Base-by-base conservation (phyloP, 2,113 vertebrate genomes). In the Odontesthes bonariensis region DNA sequence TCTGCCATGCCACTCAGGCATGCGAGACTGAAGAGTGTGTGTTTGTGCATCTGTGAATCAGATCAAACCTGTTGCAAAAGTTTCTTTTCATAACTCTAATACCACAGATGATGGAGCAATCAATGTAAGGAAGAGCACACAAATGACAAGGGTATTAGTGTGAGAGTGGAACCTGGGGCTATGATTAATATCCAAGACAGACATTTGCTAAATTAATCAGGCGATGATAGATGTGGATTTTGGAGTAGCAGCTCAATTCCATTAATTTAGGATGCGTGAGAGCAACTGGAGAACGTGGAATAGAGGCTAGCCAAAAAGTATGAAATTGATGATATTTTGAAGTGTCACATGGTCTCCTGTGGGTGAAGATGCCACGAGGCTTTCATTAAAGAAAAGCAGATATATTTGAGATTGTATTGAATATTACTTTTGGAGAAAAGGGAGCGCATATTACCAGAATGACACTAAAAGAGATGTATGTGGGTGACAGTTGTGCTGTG, bases 201-300 rank as follows among this genome's bases (percentile, higher is more conserved):
- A 69, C 59, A 70, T 70, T 73, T 38, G 57, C 55, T 13, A 86
- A 79, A 82, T 79, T 74, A 82, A 79, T 88, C 72, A 88, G 79
- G 73, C 59, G 73, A 85, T 85, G 44, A 68, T 69, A 52, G 60
- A 74, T 54, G 81, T 73, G 58, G 71, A 80, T 85, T 83, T 60
- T 60, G 44, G 59, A 69, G 38, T 12, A 71, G 75, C 44, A 52
- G 58, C 77, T 85, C 32, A 82, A 87, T 87, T 79, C 69, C 63
- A 79, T 79, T 57, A 23, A 84, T 84, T 81, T 79, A 53, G 22
- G 49, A 77, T 78, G 84, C 71, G n/a, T 75, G 58, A 68, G 11
- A 84, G 82, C 77, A 81, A 64, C 53, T 40, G 35, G 68, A 73
- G 81, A 75, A 86, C 11, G 12, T 35, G 56, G 56, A 27, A 70